A percentile compares a stretch with the other conserved stretches of the same genome.
These are phyloP conservation scores for Nephrotoma appendiculata DNA, from an alignment of 2,888 invertebrate genomes.

Conservation along the genomic window DNA sequence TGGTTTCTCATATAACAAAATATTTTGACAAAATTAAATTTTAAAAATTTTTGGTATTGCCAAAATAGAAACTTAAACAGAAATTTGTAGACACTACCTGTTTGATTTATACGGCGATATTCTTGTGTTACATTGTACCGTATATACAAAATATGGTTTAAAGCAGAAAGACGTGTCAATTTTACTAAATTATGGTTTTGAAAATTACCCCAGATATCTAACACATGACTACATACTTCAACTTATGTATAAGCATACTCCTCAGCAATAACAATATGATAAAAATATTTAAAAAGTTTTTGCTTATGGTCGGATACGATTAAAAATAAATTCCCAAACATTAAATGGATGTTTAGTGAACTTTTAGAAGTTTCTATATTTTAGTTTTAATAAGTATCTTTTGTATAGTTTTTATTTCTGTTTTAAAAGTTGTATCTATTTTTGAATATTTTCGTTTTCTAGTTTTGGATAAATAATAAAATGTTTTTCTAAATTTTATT, in stretches of 20 bases:
- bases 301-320: neutral
- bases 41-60: too few species aligned
- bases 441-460: too few species aligned
- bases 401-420: neutral
- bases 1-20: too few species aligned
- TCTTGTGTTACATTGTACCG: neutral
- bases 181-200: neutral
- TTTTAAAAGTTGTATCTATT: neutral
- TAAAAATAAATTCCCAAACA: neutral
- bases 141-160: neutral
- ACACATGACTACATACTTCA: neutral
- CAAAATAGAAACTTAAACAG: too few species aligned
- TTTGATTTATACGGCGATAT: too few species aligned
- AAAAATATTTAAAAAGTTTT: too few species aligned
- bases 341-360: neutral
- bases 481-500: too few species aligned
- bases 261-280: neutral
- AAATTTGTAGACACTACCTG: too few species aligned
- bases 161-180: neutral
- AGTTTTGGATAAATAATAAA: too few species aligned
- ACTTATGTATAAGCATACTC: neutral
- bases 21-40: too few species aligned
- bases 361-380: neutral
- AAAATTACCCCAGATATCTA: neutral
- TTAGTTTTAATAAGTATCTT: neutral